Evolutionary conservation across 1,140 invertebrate species (phyloP), one percentile per base, ranked within the genome.

Genomic region (Brachionus plicatilis): DNA sequence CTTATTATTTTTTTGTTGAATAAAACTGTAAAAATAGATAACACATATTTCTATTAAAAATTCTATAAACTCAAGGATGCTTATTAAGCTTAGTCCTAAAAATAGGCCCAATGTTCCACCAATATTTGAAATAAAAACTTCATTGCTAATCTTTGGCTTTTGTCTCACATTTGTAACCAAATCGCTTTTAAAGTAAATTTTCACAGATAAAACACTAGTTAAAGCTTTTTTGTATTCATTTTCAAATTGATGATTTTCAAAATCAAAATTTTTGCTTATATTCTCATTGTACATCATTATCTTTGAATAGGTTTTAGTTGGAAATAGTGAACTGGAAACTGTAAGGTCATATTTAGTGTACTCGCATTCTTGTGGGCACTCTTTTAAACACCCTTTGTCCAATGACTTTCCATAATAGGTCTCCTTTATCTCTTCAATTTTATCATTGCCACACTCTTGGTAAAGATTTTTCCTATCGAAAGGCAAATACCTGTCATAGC

Each of bases 81-180:
- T 80, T 7, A 80, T 37, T 33, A 80, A 43, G 27, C 50, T 60
- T n/a, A 80, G n/a, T 14, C 78, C 78, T n/a, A 80, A 43, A 65
- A 80, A 80, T 20, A 80, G 11, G 9, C 78, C 47, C 14, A 80
- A 24, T 37, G 78, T 80, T 29, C 78, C 78, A 24, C 78, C 78
- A 56, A 80, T 56, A 56, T 80, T 80, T 3, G 78, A 53, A 37
- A 80, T 11, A 80, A 80, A 56, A 37, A 20, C 45, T 6, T 29
- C 45, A 41, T 20, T 8, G 12, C n/a, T 53, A 24, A 80, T 56
- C 20, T 12, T 24, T 20, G 43, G 24, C 12, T 80, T 80, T 17
- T 80, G 24, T 50, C 45, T 80, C 11, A 80, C 50, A 17, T 29
- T 37, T 41, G 20, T 80, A 24, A 60, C 27, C 78, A 80, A 60